Base-by-base conservation (phyloP, 2,888 invertebrate species). In the Glyphotaelius pellucidus region DNA sequence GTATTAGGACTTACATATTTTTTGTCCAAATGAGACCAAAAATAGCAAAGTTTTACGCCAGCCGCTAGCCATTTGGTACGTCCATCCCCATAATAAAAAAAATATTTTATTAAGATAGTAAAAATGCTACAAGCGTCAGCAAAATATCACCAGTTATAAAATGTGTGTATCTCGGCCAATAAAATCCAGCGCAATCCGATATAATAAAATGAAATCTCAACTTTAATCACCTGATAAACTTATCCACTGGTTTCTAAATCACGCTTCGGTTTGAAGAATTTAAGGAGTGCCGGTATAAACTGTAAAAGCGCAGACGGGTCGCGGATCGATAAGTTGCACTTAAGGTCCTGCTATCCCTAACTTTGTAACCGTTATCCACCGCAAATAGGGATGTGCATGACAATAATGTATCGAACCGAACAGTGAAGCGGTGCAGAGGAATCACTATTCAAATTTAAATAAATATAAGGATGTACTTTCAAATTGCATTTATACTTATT, bases 271-370 rank as follows among this genome's bases (percentile, higher is more conserved):
- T 67, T 67, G 19, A n/a, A 67, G 9, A 9, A 67, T 67, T 67
- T 67, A 67, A 67, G 67, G 67, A 47, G 47, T 25, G 2, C 67
- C 67, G 67, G 67, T 67, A n/a, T 67, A 67, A 67, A 67, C 25
- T 67, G 35, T 83, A 83, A 83, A 83, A 83, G 83, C 25, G 83
- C 83, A 83, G 83, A 83, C 83, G 83, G 83, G 35, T 83, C 35
- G 42, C 89, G 80, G 38, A 90, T 90, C 89, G 80, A 90, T 90
- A 80, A 25, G 38, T 42, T 90, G 89, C 89, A 90, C 80, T 79
- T 89, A 80, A 15, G 79, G 80, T 30, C 52, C 42, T 42, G 30
- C 89, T 30, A 90, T 42, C 89, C 14, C 42, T 42, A 80, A 83
- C 83, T 83, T 83, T 35, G 83, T 83, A 83, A 67, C 67, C 1